These are phyloP conservation scores for Sepioteuthis lessoniana DNA, from an alignment of 2,888 invertebrate genomes.

Conservation along the genomic window DNA sequence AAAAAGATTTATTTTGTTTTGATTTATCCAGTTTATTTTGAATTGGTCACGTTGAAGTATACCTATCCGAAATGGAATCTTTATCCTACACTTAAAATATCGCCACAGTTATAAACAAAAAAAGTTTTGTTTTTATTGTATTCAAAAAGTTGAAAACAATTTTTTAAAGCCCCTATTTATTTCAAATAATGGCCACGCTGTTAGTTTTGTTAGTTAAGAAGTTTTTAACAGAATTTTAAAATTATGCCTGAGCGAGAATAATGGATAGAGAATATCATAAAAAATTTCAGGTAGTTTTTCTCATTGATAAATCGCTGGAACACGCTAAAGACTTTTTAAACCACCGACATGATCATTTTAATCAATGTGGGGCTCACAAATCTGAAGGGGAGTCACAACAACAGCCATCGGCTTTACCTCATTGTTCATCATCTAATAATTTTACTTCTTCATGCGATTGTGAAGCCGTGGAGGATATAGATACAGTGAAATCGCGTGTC, in stretches of 20 bases:
- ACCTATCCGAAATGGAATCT: not conserved
- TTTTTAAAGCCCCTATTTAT: not conserved
- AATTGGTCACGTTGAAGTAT: not conserved
- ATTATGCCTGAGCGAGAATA: not conserved
- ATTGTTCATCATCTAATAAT: not conserved
- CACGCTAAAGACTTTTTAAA: not conserved
- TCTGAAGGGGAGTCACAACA: not conserved
- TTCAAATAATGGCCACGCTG: too few species aligned
- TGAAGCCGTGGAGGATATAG: not conserved
- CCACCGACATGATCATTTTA: not conserved
- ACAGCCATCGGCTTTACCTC: not conserved
- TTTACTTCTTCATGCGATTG: not conserved
- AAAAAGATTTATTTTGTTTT: not conserved
- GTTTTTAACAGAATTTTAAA: not conserved
- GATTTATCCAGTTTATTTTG: not conserved
- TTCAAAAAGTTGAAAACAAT: too few species aligned
- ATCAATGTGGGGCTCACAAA: not conserved
- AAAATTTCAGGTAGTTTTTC: slow-evolving; percentile 46
- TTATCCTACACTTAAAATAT: not conserved
- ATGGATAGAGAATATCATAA: not conserved
- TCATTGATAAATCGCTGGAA: slow-evolving; percentile 42
- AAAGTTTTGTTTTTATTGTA: too few species aligned
- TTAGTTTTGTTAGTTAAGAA: too few species aligned
- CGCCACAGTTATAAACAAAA: not conserved
- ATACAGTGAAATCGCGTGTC: not conserved